Base-by-base conservation (phyloP, 1,140 invertebrate genomes). In the Drosophila aff. region DNA sequence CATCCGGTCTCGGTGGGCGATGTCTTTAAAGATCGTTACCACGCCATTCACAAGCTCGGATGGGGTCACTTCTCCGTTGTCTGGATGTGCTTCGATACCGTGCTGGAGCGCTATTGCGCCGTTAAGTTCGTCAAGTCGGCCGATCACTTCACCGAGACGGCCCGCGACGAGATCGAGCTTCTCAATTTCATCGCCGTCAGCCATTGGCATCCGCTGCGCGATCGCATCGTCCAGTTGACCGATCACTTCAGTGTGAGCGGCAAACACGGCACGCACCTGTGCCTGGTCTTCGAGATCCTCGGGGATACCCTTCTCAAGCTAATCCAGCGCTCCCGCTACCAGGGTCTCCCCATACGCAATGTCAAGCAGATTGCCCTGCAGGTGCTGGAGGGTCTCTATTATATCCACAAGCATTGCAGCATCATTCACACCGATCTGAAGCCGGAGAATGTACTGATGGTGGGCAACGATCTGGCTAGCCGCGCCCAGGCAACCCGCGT, bases 371-470 rank as follows among this genome's bases (percentile, higher is more conserved):
- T 99, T 74, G 99, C 98, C 60, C 95, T 95, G 0, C 98, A 99
- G 95, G 98, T 99, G 72, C 94, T 99, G 18, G 97, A 99, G 94
- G 99, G 98, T n/a, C 94, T 99, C 62, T 96, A 98, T 93, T 99
- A 99, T 94, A 95, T 99, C 53, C 99, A 99, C 93, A 95, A 96
- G 52, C 98, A 99, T 94, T 99, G 98, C 95, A 95, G 95, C 93
- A 99, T 99, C 78, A 99, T 99, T 93, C 99, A 99, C 93, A 99
- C 99, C n/a, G 99, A 99, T 93, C 98, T 99, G 67, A 99, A 99
- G 93, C 99, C 99, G 47, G 99, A 99, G 94, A 99, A 99, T 95
- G 98, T 99, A 50, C 94, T 99, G 40, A 94, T 99, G 63, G 98
- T 97, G 94, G 97, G 98, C 8, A 96, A 96, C 91, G 96, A 97